phyloP scores from a whole-genome alignment of 2,113 vertebrate species.

The Austrofundulus limnaeus region DNA sequence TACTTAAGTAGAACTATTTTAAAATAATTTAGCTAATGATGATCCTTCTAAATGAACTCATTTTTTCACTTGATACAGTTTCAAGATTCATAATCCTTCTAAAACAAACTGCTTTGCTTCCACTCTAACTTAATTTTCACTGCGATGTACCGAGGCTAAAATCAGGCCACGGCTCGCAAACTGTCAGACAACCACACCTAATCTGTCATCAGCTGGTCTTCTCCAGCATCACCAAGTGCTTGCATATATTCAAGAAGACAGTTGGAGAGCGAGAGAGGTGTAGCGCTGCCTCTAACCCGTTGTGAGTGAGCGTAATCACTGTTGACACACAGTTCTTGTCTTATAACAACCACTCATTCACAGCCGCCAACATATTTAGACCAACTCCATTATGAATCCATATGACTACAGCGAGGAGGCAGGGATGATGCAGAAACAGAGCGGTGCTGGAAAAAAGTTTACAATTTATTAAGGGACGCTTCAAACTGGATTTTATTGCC shows the following conservation, averaged over 20 bases:
- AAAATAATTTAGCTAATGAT: no score
- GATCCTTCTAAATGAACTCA: no score
- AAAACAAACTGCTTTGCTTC: neutral
- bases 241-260: constrained; percentile 48
- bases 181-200: constrained; percentile 43
- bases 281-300: constrained; percentile 36
- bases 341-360: constrained; percentile 65
- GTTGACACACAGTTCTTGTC: constrained; percentile 62
- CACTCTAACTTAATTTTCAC: neutral
- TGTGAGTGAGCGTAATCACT: constrained; percentile 62
- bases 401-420: constrained; percentile 48
- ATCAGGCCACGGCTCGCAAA: constrained; percentile 7
- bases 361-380: constrained; percentile 51
- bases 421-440: constrained; percentile 25
- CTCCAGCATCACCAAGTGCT: constrained; percentile 6
- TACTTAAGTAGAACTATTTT: no score
- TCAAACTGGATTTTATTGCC: constrained; percentile 38
- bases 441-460: constrained; percentile 20
- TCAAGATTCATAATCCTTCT: no score
- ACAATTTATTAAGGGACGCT: no score
- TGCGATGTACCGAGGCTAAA: constrained; percentile 1
- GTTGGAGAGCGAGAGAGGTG: constrained; percentile 19
- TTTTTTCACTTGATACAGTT: no score
- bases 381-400: constrained; percentile 53
- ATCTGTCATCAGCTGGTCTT: constrained; percentile 24